Conservation (phyloP, 2,888 invertebrate species). For the Macropis europaea region DNA sequence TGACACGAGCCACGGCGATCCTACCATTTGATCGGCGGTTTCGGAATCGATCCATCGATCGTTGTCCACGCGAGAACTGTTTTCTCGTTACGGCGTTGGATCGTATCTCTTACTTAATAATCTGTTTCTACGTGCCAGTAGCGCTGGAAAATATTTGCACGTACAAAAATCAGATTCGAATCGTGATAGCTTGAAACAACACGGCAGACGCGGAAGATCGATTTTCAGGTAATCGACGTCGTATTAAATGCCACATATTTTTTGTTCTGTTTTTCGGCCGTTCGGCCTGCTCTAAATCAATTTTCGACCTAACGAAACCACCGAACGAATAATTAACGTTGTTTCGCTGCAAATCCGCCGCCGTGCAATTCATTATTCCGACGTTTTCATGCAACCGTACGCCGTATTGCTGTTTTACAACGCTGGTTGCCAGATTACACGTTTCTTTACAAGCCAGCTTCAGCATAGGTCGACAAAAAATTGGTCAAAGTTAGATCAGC, state of each 20-base stretch:
- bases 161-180: no score
- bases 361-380: constrained; percentile 32
- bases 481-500: no score
- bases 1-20: constrained; percentile 15
- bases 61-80: not conserved
- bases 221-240: not conserved
- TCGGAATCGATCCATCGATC: not conserved
- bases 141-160: not conserved
- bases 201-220: no score
- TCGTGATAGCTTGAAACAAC: no score
- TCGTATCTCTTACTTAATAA: constrained; percentile 10
- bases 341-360: constrained; percentile 22
- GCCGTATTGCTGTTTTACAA: constrained; percentile 18
- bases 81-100: constrained; percentile 3
- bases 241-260: no score
- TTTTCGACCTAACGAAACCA: not conserved
- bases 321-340: not conserved
- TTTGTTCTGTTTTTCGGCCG: no score
- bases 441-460: no score
- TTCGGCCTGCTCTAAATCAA: not conserved
- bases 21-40: constrained; percentile 10
- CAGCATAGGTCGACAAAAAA: no score
- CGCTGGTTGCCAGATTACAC: no score
- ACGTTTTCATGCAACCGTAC: constrained; percentile 16
- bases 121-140: not conserved